Evolutionary conservation across 1,140 invertebrate genomes (phyloP), one percentile per base, ranked within the genome.

Genomic region (Tetraneura akinire): DNA sequence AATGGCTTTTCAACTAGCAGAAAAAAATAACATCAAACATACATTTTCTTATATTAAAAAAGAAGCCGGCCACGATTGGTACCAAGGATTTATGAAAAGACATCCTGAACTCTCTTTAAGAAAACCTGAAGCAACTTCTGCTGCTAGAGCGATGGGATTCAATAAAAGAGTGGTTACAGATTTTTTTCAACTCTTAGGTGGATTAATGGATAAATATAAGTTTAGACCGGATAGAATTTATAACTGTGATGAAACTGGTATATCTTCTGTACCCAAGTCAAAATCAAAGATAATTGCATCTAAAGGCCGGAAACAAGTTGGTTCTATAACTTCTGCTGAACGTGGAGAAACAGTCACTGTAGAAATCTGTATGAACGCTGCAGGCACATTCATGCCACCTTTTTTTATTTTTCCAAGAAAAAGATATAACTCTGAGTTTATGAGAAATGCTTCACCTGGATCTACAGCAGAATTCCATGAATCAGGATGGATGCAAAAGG

Each of bases 181-280:
- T 14, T 74, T 73, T 62, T 81, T 57, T 26, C 5, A 42, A 1
- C 32, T 60, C 8, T 37, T 81, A 0, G 10, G 14, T 26, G 66
- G n/a, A 4, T 23, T 73, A 37, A 42, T 62, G 9, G 68, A 81
- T 5, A 70, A 23, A 32, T 81, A 83, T 80, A 82, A 83, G 3
- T 82, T 85, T 66, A 62, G 57, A 53, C 14, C 82, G 13, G 74
- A 51, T 26, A 81, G 81, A 45, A 83, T 86, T 14, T 86, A 81
- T 53, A 86, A 86, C 81, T 53, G 81, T 51, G 84, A 86, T 83
- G 86, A 87, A 82, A 85, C 85, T 49, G 86, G 86, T 4, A 80
- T 87, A 73, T 85, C 85, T n/a, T 84, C 84, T 82, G 85, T 88
- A 11, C 84, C 85, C 16, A 86, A 86, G 80, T 64, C 55, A 21